Conservation (phyloP, 2,888 invertebrate species). For the Drosophila anomalipes region DNA sequence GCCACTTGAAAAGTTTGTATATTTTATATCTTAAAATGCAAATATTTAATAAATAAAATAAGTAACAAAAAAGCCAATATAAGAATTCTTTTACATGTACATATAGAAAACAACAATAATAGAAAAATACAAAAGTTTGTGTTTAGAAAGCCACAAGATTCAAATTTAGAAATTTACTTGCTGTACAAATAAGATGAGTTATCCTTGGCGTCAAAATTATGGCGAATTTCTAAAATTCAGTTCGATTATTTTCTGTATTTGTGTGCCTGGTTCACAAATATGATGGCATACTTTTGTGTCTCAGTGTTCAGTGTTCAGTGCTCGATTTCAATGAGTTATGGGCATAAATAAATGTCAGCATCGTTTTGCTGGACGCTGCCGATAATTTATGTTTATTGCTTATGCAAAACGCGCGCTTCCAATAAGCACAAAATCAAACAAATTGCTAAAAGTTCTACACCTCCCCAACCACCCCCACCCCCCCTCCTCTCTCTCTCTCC, state of each 20-base stretch:
- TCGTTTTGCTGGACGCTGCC: constrained; percentile 40
- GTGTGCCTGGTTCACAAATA: constrained; percentile 5
- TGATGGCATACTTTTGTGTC: constrained; percentile 33
- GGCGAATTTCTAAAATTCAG: not conserved
- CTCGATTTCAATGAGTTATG: constrained; percentile 62
- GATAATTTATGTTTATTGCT: constrained; percentile 82
- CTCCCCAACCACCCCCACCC: not conserved
- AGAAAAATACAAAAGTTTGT: too few species aligned
- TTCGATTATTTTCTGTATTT: not conserved
- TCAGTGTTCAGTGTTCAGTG: constrained; percentile 14
- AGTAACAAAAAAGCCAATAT: too few species aligned
- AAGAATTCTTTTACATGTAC: too few species aligned
- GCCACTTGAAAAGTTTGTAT: not conserved
- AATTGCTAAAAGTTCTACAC: constrained; percentile 64
- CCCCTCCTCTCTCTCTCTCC: not conserved
- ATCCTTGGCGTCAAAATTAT: not conserved
- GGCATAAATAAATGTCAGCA: constrained; percentile 73
- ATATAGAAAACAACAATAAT: not conserved
- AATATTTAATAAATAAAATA: not conserved
- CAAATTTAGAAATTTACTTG: too few species aligned
- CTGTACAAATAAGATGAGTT: not conserved
- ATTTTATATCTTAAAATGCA: not conserved
- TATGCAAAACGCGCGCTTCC: constrained; percentile 76
- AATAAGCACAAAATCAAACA: constrained; percentile 79
- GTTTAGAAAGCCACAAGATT: too few species aligned